phyloP scores from a whole-genome alignment of 2,113 vertebrate species.

The Pseudorectes ferrugineus region DNA sequence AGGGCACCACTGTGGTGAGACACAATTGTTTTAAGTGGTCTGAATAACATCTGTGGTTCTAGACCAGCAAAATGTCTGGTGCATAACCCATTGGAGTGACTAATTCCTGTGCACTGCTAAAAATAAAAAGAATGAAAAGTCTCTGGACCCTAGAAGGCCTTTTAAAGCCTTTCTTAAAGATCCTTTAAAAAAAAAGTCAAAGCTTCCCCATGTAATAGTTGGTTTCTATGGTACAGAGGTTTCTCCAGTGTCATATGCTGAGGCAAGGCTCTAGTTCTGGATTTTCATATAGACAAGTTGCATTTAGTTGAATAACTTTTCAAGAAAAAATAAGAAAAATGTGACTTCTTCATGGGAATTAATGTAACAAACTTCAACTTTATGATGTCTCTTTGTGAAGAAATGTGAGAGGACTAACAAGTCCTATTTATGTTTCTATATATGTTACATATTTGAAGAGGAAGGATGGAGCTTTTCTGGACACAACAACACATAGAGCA shows the following conservation, averaged over 20 bases:
- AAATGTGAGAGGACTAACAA: not conserved
- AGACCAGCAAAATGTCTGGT: not conserved
- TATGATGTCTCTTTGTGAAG: not conserved
- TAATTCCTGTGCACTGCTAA: not conserved
- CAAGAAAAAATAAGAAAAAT: not conserved
- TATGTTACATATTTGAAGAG: not conserved
- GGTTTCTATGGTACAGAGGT: not conserved
- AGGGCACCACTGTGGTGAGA: too few species aligned
- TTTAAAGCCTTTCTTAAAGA: not conserved
- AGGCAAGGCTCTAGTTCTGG: not conserved
- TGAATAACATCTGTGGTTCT: not conserved
- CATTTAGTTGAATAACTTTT: not conserved
- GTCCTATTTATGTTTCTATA: not conserved
- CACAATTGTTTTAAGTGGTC: not conserved
- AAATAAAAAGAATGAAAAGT: not conserved
- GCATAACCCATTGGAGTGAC: not conserved
- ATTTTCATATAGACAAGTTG: not conserved
- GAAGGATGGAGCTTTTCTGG: not conserved
- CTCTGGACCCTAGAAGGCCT: not conserved
- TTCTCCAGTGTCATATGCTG: not conserved
- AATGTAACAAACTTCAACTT: not conserved
- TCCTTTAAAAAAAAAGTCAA: not conserved
- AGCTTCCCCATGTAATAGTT: not conserved
- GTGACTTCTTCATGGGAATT: not conserved
- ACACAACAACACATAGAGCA: accelerated